These are phyloP conservation scores for Malurus splendens DNA, from an alignment of 2,797 vertebrate genomes.

Conservation along the genomic window DNA sequence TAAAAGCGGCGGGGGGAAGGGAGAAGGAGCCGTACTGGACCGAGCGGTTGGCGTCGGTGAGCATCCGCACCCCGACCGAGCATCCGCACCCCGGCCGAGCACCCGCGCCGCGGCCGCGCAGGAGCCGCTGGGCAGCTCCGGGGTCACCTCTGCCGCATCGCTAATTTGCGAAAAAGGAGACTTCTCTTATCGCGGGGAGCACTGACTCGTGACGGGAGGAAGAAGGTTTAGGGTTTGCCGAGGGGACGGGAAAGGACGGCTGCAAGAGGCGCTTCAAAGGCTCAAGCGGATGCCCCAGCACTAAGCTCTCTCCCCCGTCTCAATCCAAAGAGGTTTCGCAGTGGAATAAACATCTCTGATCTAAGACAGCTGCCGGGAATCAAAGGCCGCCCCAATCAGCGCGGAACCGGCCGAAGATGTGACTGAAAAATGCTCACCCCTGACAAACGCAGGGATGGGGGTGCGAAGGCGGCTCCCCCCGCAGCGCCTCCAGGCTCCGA, in stretches of 20 bases:
- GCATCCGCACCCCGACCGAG: neutral
- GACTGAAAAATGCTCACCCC: constrained; percentile 14
- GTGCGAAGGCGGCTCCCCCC: neutral
- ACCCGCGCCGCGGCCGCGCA: neutral
- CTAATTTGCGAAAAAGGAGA: neutral
- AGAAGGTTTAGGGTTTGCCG: neutral
- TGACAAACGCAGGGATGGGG: neutral
- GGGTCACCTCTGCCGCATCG: neutral
- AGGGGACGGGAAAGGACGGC: neutral
- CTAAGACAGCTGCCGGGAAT: constrained; percentile 54
- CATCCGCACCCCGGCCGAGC: neutral
- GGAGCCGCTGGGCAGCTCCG: neutral
- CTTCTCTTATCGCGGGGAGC: neutral
- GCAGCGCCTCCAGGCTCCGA: neutral
- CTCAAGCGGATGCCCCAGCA: neutral
- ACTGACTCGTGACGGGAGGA: neutral
- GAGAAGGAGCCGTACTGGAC: neutral
- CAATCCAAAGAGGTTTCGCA: constrained; percentile 20
- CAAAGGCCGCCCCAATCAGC: constrained; percentile 26
- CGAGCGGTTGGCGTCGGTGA: neutral
- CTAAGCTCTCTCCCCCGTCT: neutral
- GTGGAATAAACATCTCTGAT: constrained; percentile 65
- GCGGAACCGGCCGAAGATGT: neutral
- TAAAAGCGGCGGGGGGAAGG: neutral
- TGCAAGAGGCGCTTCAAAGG: constrained; percentile 7